Base-by-base conservation (phyloP, 2,113 vertebrate species). In the Pterocles burchelli region DNA sequence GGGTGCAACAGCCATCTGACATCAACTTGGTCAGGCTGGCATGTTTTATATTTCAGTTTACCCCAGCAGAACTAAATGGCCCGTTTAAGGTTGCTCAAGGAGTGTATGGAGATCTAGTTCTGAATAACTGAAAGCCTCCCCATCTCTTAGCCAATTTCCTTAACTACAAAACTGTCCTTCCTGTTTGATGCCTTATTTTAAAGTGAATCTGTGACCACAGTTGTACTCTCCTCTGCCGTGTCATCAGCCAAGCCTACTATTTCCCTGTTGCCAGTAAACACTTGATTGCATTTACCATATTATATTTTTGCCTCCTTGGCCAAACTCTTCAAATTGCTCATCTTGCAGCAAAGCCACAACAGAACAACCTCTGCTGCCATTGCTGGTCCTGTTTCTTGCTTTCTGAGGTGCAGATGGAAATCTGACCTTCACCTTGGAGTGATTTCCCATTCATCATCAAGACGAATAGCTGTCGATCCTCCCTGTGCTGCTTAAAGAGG, bases 391-490 rank as follows among this genome's bases (percentile, higher is more conserved):
- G 11, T 9, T 72, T 8, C 70, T 45, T 34, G 79, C 72, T 71
- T 90, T 55, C 72, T 4, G 67, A 96, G 93, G 92, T 95, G 92
- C 84, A 46, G 92, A 92, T 82, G 86, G 86, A 88, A 95, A 95
- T 89, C 80, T 94, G 95, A 96, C 95, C 96, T 96, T 96, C 83
- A 89, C 93, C 95, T 93, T 92, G 95, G 74, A 97, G 95, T 36
- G 90, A 88, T 89, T 97, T 96, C 90, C 68, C 76, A 93, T 96
- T 92, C 89, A 90, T 97, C 93, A 94, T 3, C 68, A 38, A 89
- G 93, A 96, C 45, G 88, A 96, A 96, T 95, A 57, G 93, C 79
- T 96, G 91, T 84, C 90, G 59, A 89, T 97, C 94, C 90, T 66
- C 90, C 86, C 88, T 22, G 84, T 6, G 7, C 93, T 41, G 58